Conservation (phyloP, 1,140 invertebrate species). For the Drosophila rhopaloa region DNA sequence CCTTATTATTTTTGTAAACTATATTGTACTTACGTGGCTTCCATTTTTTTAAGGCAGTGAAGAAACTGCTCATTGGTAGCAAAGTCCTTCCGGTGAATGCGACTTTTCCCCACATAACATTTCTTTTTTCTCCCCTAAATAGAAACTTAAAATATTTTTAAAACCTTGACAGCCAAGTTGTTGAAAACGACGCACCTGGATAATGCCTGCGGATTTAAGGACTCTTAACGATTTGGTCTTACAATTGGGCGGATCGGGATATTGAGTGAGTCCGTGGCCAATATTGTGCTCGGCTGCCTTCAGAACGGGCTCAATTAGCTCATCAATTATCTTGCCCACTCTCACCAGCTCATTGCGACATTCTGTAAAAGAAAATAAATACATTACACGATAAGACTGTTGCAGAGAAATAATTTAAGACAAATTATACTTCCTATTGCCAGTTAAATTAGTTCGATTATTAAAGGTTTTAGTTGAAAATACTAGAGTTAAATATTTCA, state of each 20-base stretch:
- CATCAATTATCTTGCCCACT: slow-evolving; percentile 76
- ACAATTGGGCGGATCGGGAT: slow-evolving; percentile 4
- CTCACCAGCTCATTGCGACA: slow-evolving; percentile 75
- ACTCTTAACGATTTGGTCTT: neutral
- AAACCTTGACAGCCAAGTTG: neutral
- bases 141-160: neutral
- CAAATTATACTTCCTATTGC: too few relatives aligned
- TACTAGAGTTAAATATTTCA: too few relatives aligned
- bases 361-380: slow-evolving; percentile 36
- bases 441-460: too few relatives aligned
- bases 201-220: neutral
- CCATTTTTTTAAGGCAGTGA: slow-evolving; percentile 62
- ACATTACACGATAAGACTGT: too few relatives aligned
- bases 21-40: slow-evolving; percentile 52
- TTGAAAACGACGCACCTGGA: neutral
- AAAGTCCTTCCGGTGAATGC: slow-evolving; percentile 52
- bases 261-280: slow-evolving; percentile 9
- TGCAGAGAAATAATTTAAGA: too few relatives aligned
- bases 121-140: slow-evolving; percentile 10
- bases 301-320: slow-evolving; percentile 66
- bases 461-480: too few relatives aligned
- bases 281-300: slow-evolving; percentile 37
- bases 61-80: slow-evolving; percentile 58
- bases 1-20: too few relatives aligned
- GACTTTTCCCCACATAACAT: slow-evolving; percentile 17